Evolutionary conservation across 2,797 vertebrate genomes (phyloP).

Genomic region (Pseudotriccus pelzelni): DNA sequence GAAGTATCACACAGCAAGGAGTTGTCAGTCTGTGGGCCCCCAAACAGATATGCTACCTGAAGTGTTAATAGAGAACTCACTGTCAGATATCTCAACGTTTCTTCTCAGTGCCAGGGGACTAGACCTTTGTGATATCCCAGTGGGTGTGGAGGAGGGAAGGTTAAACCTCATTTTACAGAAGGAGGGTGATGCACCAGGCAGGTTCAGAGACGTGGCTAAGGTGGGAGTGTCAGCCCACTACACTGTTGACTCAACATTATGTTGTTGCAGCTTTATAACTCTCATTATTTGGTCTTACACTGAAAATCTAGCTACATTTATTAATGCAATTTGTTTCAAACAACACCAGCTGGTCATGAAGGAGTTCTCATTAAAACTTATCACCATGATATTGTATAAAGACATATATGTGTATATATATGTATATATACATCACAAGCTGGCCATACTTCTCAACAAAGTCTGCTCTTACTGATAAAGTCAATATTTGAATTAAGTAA

Average conservation of each 20-base stretch:
- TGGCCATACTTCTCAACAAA: background rate
- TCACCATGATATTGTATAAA: background rate
- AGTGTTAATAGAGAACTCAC: background rate
- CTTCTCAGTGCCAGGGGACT: background rate
- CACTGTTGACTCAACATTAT: background rate
- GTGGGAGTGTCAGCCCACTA: background rate
- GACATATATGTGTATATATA: background rate
- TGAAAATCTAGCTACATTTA: background rate
- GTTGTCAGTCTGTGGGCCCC: background rate
- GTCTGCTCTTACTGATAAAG: background rate
- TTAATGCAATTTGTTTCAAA: constrained; percentile 9
- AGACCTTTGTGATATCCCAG: background rate
- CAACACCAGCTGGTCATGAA: background rate
- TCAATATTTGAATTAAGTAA: background rate
- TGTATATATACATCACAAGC: background rate
- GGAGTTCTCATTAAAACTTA: constrained; percentile 23
- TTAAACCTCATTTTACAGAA: background rate
- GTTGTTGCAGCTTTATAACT: background rate
- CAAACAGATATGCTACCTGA: constrained; percentile 1
- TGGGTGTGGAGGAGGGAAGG: background rate
- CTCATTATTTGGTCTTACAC: background rate
- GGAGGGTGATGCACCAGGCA: background rate
- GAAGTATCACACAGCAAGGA: background rate
- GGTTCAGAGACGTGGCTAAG: background rate
- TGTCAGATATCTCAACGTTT: background rate